Conservation (phyloP, 2,113 vertebrate genomes). For the Lates calcarifer region DNA sequence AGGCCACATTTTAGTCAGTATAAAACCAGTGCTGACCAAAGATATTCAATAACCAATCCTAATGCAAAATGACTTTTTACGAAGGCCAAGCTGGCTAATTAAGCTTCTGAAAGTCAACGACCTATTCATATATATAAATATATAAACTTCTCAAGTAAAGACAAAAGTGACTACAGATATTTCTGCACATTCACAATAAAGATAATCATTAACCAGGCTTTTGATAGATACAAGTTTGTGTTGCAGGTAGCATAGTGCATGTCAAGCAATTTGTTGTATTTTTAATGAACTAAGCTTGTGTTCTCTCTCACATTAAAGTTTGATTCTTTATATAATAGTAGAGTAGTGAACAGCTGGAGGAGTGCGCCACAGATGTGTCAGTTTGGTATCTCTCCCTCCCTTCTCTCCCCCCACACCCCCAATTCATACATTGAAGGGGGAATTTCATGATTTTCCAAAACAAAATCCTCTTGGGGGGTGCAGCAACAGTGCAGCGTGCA, state of each 20-base stretch:
- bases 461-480: slow-evolving; percentile 41
- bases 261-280: slow-evolving; percentile 8
- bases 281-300: background rate
- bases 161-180: background rate
- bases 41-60: background rate
- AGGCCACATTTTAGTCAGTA: background rate
- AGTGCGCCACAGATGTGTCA: slow-evolving; percentile 49
- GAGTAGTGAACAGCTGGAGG: slow-evolving; percentile 43
- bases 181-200: no score
- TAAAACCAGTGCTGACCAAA: background rate
- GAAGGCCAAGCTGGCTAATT: no score
- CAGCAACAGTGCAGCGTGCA: slow-evolving; percentile 34
- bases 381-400: background rate
- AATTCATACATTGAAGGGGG: slow-evolving; percentile 50
- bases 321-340: slow-evolving; percentile 39
- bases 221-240: background rate
- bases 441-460: slow-evolving; percentile 66
- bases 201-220: background rate
- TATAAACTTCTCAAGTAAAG: no score
- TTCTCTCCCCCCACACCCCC: background rate
- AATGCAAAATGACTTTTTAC: no score
- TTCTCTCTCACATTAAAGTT: slow-evolving; percentile 29
- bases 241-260: slow-evolving; percentile 9
- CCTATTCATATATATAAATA: no score
- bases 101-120: no score